Evolutionary conservation across 2,888 invertebrate genomes (phyloP), one percentile per base, ranked within the genome.

Genomic region (Pyrrhosoma nymphula): DNA sequence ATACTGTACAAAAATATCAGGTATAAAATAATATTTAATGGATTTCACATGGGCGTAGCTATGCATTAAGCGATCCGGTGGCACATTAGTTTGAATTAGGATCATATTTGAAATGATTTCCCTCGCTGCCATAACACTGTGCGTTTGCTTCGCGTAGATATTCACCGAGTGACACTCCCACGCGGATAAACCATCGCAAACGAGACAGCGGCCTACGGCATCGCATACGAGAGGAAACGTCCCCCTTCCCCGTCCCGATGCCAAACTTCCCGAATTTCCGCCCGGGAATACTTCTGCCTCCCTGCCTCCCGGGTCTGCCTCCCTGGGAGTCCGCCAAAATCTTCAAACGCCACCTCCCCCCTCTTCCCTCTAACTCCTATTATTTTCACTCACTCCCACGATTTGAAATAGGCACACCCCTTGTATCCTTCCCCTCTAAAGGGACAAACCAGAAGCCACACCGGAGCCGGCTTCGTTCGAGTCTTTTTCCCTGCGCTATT

Each of bases 271-370:
- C 47, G 16, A 75, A 75, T 47, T 93, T 75, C 93, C 93, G 69
- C 55, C 75, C 47, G 35, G 93, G 63, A 26, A 14, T 35, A 82
- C 82, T 82, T 82, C n/a, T n/a, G n/a, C n/a, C n/a, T n/a, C n/a
- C n/a, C n/a, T n/a, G n/a, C n/a, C n/a, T n/a, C n/a, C n/a, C 39
- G 60, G 91, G 56, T 56, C 69, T 47, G 93, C 16, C 69, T 93
- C 35, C 60, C 60, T 93, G 93, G 93, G 69, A 69, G 69, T 93
- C 30, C 93, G 93, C 93, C 93, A 82, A 60, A 82, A 82, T 82
- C 35, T 35, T 82, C 30, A 16, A 93, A 4, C 55, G 89, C 47
- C 69, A n/a, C n/a, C n/a, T n/a, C n/a, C n/a, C 63, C 39, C 60
- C 26, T 47, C 63, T 93, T 93, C 69, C 35, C 63, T 56, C 16